These are phyloP conservation scores for Miniopterus natalensis DNA, from an alignment of 2,113 vertebrate genomes.

Conservation along the genomic window DNA sequence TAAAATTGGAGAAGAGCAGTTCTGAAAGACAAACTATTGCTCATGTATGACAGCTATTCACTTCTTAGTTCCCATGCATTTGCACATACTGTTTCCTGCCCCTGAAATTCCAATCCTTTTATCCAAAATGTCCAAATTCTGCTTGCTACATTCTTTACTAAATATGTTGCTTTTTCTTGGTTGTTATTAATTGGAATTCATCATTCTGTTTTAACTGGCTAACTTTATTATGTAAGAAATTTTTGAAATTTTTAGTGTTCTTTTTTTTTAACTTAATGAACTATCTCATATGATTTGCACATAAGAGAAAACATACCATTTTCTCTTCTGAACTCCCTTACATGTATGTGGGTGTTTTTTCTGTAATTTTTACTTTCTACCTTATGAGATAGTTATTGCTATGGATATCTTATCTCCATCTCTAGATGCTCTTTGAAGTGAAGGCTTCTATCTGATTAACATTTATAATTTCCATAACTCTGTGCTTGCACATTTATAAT, in stretches of 20 bases:
- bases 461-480: background rate
- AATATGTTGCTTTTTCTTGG: background rate
- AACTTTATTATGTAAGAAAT: background rate
- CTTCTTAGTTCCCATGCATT: background rate
- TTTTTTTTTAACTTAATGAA: constrained; percentile 8
- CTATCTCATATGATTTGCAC: background rate
- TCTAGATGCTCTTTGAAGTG: background rate
- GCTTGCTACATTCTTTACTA: background rate
- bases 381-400: background rate
- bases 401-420: background rate
- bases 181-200: background rate
- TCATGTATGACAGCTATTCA: background rate
- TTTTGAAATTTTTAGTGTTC: background rate
- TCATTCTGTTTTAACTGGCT: background rate
- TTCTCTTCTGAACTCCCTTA: background rate
- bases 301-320: background rate
- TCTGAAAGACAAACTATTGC: background rate
- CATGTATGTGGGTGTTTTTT: background rate
- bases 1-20: background rate
- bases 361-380: background rate
- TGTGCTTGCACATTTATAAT: background rate
- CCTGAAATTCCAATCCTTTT: background rate
- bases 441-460: background rate
- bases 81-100: background rate
- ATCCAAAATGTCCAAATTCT: background rate